A percentile compares a stretch with the other conserved stretches of the same genome.
phyloP scores from a whole-genome alignment of 1,140 invertebrate species.

The Papilio glaucus region DNA sequence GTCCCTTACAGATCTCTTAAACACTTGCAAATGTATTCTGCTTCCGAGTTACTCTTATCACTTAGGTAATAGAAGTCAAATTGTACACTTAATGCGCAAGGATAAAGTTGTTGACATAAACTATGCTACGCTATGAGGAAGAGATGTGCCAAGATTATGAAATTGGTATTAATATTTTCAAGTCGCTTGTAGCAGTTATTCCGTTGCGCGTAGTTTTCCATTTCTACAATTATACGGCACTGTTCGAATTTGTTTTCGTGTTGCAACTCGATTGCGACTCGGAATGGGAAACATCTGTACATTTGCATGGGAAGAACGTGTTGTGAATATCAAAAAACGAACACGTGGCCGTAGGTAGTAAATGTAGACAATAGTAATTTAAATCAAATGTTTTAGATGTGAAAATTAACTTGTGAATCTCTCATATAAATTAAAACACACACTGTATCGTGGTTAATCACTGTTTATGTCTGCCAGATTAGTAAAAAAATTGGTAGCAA shows the following conservation, averaged over 20 bases:
- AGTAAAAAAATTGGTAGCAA: too few species aligned
- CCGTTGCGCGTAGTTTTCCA: constrained; percentile 50
- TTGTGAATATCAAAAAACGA: not conserved
- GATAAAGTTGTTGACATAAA: constrained; percentile 45
- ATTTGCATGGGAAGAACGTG: not conserved
- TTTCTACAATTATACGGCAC: constrained; percentile 41
- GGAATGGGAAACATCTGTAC: constrained; percentile 16
- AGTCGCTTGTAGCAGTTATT: constrained; percentile 55
- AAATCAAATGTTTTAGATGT: not conserved
- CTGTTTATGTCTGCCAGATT: too few species aligned
- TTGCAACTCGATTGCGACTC: constrained; percentile 13
- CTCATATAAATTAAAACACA: too few species aligned
- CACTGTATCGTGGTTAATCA: too few species aligned
- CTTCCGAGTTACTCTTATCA: constrained; percentile 31
- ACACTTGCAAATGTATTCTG: constrained; percentile 41
- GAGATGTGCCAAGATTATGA: constrained; percentile 65
- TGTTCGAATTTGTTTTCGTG: constrained; percentile 37
- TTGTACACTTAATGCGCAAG: not conserved
- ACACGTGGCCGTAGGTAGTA: too few species aligned
- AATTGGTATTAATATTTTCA: constrained; percentile 58
- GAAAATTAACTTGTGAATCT: too few species aligned
- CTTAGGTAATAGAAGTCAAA: constrained; percentile 38
- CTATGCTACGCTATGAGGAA: constrained; percentile 58
- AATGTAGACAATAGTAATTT: too few species aligned
- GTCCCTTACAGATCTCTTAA: constrained; percentile 58